Evolutionary conservation across 2,797 vertebrate genomes (phyloP), one percentile per base, ranked within the genome.

Genomic region (Oceanodroma leucorhoa): DNA sequence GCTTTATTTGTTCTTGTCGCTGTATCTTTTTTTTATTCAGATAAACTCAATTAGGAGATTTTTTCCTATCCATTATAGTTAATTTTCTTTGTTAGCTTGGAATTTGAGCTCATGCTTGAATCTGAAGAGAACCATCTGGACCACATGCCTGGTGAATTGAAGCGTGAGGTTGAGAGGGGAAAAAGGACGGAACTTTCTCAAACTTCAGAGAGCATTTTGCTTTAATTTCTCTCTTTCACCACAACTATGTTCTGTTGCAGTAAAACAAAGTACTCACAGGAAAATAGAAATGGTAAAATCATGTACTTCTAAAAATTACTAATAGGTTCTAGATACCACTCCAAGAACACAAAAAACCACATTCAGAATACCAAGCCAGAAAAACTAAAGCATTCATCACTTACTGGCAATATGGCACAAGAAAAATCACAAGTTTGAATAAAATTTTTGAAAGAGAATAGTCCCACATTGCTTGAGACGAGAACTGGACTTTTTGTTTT

Each of bases 121-220:
- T 70, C 36, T 88, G 41, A 62, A 87, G 87, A 80, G 58, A 83
- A 54, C 50, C 48, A 87, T 81, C 45, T 88, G 72, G 55, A 85
- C 53, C 32, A 34, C 40, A 57, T 40, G 26, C 40, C 57, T 81
- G 34, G 65, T 75, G 41, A 78, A 61, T 19, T 36, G 53, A 94
- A 86, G 58, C 6, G 0, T 71, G 72, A 83, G 26, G 20, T 60
- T 60, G 29, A 83, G 43, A 79, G 24, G 7, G 6, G 14, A 4
- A 55, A 83, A 80, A 30, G 6, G 34, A 76, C 66, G 13, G 46
- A 70, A 51, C 13, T 46, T 73, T 26, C n/a, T 85, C 53, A 53
- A 66, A 83, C 48, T 86, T 76, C 53, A 78, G 22, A 14, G 10
- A 66, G 12, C 0, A 0, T 69, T 87, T 92, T 72, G 17, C 20